phyloP scores from a whole-genome alignment of 2,797 vertebrate genomes.

The Microctenopoma stevenorrisi region DNA sequence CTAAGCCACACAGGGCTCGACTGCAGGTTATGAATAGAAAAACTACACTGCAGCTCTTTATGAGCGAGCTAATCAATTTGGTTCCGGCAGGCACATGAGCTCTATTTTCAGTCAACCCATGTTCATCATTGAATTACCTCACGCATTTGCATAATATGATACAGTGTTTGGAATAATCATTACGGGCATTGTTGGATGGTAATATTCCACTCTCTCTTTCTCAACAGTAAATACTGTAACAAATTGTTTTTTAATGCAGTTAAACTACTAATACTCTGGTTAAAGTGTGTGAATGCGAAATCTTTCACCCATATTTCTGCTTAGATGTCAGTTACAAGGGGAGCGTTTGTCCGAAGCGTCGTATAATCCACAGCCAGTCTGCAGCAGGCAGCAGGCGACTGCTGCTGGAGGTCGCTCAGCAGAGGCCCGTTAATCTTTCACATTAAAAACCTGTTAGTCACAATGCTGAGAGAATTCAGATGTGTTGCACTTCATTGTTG shows the following conservation, averaged over 20 bases:
- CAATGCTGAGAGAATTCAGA: no score
- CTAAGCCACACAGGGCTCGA: constrained; percentile 53
- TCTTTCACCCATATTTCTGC: no score
- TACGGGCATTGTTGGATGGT: constrained; percentile 21
- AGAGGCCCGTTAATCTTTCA: neutral
- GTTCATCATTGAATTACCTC: constrained; percentile 54
- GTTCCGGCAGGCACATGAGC: constrained; percentile 51
- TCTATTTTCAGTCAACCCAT: constrained; percentile 53
- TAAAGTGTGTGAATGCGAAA: neutral
- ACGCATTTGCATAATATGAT: constrained; percentile 54
- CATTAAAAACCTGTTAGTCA: constrained; percentile 1
- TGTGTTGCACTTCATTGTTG: no score
- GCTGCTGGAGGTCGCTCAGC: no score
- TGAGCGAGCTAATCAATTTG: constrained; percentile 67
- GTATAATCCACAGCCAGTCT: no score
- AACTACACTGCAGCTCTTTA: constrained; percentile 58
- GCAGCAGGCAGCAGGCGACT: no score
- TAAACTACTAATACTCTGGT: neutral
- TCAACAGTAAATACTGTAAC: constrained; percentile 1
- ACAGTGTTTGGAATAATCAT: constrained; percentile 48
- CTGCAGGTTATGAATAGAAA: constrained; percentile 62
- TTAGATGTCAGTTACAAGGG: neutral
- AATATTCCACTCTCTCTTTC: neutral
- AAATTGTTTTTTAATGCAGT: neutral
- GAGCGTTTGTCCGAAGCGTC: no score